Evolutionary conservation across 2,797 vertebrate genomes (phyloP).

Genomic region (Cheirogaleus major): DNA sequence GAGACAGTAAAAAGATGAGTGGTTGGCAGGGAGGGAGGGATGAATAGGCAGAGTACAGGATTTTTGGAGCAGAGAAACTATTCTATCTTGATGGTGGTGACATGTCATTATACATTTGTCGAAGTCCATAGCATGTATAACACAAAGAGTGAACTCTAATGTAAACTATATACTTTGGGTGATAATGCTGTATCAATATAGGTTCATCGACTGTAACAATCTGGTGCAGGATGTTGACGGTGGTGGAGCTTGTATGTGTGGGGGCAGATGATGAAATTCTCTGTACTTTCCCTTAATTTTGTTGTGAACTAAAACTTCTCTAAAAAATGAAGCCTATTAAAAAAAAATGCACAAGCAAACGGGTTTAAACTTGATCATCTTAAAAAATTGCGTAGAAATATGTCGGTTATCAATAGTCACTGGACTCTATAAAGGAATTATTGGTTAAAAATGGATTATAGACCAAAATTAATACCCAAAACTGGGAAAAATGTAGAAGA

Average conservation of each 20-base stretch:
- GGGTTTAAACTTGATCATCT: background rate
- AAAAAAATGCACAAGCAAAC: background rate
- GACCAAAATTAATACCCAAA: background rate
- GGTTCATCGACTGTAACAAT: background rate
- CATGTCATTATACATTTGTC: background rate
- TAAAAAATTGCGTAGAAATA: background rate
- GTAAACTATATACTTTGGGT: too few species aligned
- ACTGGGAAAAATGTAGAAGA: background rate
- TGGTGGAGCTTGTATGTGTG: background rate
- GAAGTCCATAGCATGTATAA: background rate
- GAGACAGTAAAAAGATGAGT: background rate
- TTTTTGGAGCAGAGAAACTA: background rate
- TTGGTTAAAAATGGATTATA: background rate
- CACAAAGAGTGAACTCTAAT: too few species aligned
- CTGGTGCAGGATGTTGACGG: too few species aligned
- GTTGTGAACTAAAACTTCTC: background rate
- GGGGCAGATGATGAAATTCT: too few species aligned
- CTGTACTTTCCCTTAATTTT: background rate
- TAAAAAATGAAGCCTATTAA: background rate
- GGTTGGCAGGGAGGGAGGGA: background rate
- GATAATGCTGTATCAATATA: too few species aligned
- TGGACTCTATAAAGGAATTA: background rate
- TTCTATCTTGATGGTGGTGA: background rate
- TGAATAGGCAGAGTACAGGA: background rate
- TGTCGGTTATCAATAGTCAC: background rate